Evolutionary conservation across 2,888 invertebrate species (phyloP).

Genomic region (Noctua janthina): DNA sequence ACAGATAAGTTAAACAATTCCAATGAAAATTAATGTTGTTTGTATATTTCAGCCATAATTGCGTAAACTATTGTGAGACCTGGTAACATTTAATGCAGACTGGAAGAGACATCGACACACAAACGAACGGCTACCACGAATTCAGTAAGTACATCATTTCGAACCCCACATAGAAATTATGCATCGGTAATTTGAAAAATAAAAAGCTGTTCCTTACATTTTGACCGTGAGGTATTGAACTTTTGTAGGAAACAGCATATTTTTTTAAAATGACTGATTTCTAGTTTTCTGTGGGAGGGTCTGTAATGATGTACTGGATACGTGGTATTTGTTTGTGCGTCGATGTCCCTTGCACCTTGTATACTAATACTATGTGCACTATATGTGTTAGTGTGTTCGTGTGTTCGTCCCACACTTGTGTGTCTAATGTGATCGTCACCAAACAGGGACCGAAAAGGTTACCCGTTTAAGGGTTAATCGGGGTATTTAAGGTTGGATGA

Average conservation of each 20-base stretch:
- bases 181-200: neutral
- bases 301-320: neutral
- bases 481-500: neutral
- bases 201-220: too few relatives aligned
- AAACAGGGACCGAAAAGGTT: neutral
- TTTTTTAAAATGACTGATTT: neutral
- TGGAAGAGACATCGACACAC: neutral
- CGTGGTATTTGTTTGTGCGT: neutral
- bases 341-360: neutral
- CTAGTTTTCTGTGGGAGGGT: neutral
- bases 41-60: slow-evolving; percentile 44
- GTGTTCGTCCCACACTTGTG: slow-evolving; percentile 1
- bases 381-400: neutral
- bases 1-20: neutral
- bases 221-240: too few relatives aligned
- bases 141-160: neutral
- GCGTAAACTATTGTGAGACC: slow-evolving; percentile 7
- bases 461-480: neutral
- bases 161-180: neutral
- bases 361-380: neutral
- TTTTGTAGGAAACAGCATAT: neutral
- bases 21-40: slow-evolving; percentile 9
- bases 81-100: slow-evolving; percentile 32
- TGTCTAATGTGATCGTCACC: neutral
- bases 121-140: neutral